These are phyloP conservation scores for Carcinoscorpius rotundicauda DNA, from an alignment of 1,140 invertebrate genomes.

Conservation along the genomic window DNA sequence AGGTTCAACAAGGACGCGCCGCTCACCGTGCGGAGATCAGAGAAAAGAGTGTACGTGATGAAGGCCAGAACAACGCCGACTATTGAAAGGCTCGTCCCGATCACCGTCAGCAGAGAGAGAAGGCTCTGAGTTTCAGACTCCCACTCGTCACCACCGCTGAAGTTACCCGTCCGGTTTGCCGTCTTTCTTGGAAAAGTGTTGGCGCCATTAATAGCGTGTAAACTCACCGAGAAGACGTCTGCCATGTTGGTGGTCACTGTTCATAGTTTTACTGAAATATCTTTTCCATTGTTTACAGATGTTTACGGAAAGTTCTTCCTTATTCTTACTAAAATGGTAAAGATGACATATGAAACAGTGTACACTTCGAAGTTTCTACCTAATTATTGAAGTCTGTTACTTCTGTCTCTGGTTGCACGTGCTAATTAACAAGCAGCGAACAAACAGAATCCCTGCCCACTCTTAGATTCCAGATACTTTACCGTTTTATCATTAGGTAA, in stretches of 20 bases:
- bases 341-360: no score
- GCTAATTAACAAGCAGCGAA: no score
- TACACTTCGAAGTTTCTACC: no score
- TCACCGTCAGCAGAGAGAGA: conserved; percentile 43
- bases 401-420: no score
- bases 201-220: not conserved
- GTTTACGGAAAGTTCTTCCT: no score
- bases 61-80: conserved; percentile 54
- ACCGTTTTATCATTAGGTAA: no score
- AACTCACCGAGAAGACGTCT: conserved; percentile 3
- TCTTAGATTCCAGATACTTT: no score
- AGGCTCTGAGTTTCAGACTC: not conserved
- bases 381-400: no score
- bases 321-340: no score
- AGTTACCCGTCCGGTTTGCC: not conserved
- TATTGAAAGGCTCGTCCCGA: conserved; percentile 51
- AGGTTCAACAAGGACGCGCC: conserved; percentile 54
- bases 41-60: conserved; percentile 56
- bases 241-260: not conserved
- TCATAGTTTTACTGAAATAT: no score
- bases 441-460: no score
- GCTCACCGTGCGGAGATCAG: conserved; percentile 47
- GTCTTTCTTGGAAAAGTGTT: not conserved
- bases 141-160: not conserved
- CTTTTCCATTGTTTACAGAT: no score